Conservation (phyloP, 2,888 invertebrate genomes). For the Ophion slaviceki region DNA sequence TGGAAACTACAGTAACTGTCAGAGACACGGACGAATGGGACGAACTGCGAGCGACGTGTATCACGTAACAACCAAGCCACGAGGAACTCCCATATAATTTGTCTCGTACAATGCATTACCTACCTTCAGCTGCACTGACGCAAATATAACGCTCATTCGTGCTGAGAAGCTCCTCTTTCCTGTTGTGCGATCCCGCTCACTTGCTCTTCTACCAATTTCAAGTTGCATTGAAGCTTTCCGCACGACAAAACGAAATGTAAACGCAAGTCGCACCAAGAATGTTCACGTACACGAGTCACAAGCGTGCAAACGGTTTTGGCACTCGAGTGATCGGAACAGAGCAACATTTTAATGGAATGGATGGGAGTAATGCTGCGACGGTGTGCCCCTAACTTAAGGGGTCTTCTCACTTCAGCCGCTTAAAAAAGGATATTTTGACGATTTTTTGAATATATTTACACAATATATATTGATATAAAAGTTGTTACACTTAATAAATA, state of each 20-base stretch:
- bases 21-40: constrained; percentile 60
- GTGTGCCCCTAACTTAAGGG: no score
- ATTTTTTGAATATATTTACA: no score
- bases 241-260: constrained; percentile 21
- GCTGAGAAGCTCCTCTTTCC: constrained; percentile 15
- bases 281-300: not conserved
- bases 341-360: not conserved
- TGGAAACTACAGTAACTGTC: constrained; percentile 58
- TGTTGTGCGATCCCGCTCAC: not conserved
- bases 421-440: no score
- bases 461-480: no score
- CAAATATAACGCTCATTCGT: constrained; percentile 46
- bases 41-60: constrained; percentile 60
- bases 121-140: constrained; percentile 31
- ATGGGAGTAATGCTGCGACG: not conserved
- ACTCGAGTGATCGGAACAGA: not conserved
- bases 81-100: constrained; percentile 51
- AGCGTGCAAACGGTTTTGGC: not conserved
- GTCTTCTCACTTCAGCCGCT: no score
- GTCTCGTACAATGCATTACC: constrained; percentile 53
- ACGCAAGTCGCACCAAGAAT: not conserved
- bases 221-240: constrained; percentile 31
- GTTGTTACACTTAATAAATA: no score
- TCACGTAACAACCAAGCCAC: constrained; percentile 59
- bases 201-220: constrained; percentile 38